These are phyloP conservation scores for Lerista edwardsae DNA, from an alignment of 2,797 vertebrate species.

Conservation along the genomic window DNA sequence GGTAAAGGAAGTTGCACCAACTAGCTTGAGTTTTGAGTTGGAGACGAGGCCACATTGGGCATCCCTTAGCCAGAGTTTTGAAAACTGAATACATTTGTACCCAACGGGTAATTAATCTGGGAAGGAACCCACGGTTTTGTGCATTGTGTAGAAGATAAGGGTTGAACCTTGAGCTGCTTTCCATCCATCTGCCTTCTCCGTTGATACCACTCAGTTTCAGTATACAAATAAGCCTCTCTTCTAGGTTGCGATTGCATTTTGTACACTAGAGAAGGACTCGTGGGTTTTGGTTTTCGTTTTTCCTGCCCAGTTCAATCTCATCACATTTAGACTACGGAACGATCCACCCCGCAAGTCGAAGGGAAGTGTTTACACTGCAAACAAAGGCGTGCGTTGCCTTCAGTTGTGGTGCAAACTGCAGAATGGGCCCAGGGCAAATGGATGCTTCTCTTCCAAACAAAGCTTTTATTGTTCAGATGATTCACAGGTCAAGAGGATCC, in stretches of 20 bases:
- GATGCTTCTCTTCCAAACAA: neutral
- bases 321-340: conserved; percentile 43
- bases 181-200: conserved; percentile 13
- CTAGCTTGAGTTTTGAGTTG: neutral
- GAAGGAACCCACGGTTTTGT: conserved; percentile 11
- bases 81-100: no score
- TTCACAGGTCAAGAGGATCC: neutral
- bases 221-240: neutral
- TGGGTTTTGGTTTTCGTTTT: conserved; percentile 34
- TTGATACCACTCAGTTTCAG: neutral
- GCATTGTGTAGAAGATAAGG: neutral
- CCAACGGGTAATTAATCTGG: no score
- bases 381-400: neutral
- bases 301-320: conserved; percentile 52
- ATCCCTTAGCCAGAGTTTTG: no score
- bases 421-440: neutral
- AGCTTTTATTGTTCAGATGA: neutral
- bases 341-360: neutral
- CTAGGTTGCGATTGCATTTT: conserved; percentile 46
- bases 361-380: conserved; percentile 15
- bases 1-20: neutral
- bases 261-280: conserved; percentile 18
- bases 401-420: neutral
- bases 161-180: conserved; percentile 20
- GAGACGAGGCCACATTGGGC: no score